Evolutionary conservation across 1,140 invertebrate species (phyloP).

Genomic region (Drosophila erecta): DNA sequence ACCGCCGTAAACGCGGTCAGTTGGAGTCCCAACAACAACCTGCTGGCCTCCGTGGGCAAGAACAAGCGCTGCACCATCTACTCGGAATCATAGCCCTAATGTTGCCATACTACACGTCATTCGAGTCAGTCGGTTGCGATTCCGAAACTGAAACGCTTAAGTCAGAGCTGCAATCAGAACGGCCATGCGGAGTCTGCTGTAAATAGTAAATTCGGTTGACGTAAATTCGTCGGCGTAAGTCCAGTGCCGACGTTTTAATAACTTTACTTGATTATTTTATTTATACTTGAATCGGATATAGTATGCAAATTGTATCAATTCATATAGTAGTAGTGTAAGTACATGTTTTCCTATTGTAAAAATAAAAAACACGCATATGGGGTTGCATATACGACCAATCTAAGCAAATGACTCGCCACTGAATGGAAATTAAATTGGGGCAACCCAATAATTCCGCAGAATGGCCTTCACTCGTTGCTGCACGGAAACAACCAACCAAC

Average conservation of each 20-base stretch:
- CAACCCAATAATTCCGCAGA: not conserved
- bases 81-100: slow-evolving; percentile 86
- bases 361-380: slow-evolving; percentile 26
- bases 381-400: slow-evolving; percentile 18
- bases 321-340: slow-evolving; percentile 33
- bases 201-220: slow-evolving; percentile 32
- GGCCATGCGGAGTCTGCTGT: slow-evolving; percentile 46
- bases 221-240: slow-evolving; percentile 18
- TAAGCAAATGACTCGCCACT: not conserved
- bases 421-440: slow-evolving; percentile 5
- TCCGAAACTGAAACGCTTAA: slow-evolving; percentile 31
- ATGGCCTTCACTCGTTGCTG: not conserved
- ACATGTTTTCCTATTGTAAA: slow-evolving; percentile 44
- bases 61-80: slow-evolving; percentile 94
- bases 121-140: slow-evolving; percentile 21
- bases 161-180: slow-evolving; percentile 20
- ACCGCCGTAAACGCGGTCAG: slow-evolving; percentile 94
- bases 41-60: slow-evolving; percentile 94
- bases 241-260: slow-evolving; percentile 30
- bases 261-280: slow-evolving; percentile 47
- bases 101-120: slow-evolving; percentile 31
- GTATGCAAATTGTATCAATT: slow-evolving; percentile 51
- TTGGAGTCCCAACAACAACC: slow-evolving; percentile 95
- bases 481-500: not conserved
- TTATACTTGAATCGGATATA: slow-evolving; percentile 40